Conservation (phyloP, 2,888 invertebrate species). For the Itoplectis maculator region DNA sequence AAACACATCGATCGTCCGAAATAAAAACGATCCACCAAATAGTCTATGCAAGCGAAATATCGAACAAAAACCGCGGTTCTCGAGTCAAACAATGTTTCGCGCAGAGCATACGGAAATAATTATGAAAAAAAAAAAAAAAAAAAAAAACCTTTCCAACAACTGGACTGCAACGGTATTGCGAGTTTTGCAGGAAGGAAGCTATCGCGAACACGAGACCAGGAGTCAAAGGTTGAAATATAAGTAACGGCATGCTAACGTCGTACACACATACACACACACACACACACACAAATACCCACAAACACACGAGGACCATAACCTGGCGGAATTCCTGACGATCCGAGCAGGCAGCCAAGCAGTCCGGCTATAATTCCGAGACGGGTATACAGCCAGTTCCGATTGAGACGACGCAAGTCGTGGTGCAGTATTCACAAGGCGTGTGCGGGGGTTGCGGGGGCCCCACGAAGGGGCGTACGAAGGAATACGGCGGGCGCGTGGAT, state of each 20-base stretch:
- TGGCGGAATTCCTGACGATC: slow-evolving; percentile 59
- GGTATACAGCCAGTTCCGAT: slow-evolving; percentile 50
- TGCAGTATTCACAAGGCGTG: slow-evolving; percentile 9
- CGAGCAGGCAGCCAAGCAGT: slow-evolving; percentile 30
- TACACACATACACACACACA: neutral
- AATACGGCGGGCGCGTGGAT: slow-evolving; percentile 4
- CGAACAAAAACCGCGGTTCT: no score
- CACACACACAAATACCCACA: neutral
- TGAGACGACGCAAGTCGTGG: slow-evolving; percentile 27
- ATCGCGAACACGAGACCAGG: slow-evolving; percentile 47
- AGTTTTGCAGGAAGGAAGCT: slow-evolving; percentile 47
- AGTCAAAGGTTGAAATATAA: slow-evolving; percentile 25
- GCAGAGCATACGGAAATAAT: neutral
- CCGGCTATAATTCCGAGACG: slow-evolving; percentile 47
- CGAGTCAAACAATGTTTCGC: no score
- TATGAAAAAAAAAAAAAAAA: no score
- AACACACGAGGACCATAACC: neutral
- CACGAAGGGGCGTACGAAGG: neutral
- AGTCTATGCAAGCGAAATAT: no score
- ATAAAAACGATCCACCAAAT: no score
- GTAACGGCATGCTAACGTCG: slow-evolving; percentile 1
- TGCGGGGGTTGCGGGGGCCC: neutral
- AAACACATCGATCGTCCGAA: no score
- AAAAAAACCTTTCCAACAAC: neutral
- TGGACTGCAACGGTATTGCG: slow-evolving; percentile 14